These are phyloP conservation scores for Saccostrea cuccullata DNA, from an alignment of 1,140 invertebrate genomes.

Conservation along the genomic window DNA sequence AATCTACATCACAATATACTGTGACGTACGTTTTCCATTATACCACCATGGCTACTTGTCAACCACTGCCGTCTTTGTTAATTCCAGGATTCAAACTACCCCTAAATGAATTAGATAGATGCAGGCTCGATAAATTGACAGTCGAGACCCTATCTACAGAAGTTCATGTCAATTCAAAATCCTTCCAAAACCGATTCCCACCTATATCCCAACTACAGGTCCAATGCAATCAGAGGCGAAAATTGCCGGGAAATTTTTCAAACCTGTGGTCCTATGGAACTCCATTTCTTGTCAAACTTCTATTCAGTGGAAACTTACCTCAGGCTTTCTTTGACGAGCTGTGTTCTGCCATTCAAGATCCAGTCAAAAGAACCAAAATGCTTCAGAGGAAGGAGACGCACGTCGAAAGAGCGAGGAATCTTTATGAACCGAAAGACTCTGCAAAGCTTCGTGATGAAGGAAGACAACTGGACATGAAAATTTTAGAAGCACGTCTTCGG, in stretches of 20 bases:
- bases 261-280: slow-evolving; percentile 55
- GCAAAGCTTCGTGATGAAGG: slow-evolving; percentile 28
- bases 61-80: slow-evolving; percentile 23
- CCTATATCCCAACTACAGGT: slow-evolving; percentile 14
- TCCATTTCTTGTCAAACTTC: slow-evolving; percentile 44
- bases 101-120: neutral
- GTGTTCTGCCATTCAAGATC: neutral
- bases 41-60: neutral
- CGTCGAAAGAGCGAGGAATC: neutral
- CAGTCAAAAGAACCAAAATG: slow-evolving; percentile 13
- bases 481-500: slow-evolving; percentile 42
- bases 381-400: neutral
- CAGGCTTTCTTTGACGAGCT: slow-evolving; percentile 52
- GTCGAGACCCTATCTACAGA: neutral
- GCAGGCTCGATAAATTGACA: neutral
- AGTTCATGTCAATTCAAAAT: slow-evolving; percentile 11
- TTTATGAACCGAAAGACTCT: slow-evolving; percentile 44
- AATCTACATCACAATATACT: neutral
- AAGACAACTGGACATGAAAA: slow-evolving; percentile 28
- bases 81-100: slow-evolving; percentile 17
- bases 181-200: slow-evolving; percentile 20
- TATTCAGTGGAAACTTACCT: slow-evolving; percentile 50
- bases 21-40: too few species aligned
- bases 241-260: slow-evolving; percentile 23
- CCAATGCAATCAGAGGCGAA: slow-evolving; percentile 5